Conservation (phyloP, 2,888 invertebrate genomes). For the Cephus runcator region DNA sequence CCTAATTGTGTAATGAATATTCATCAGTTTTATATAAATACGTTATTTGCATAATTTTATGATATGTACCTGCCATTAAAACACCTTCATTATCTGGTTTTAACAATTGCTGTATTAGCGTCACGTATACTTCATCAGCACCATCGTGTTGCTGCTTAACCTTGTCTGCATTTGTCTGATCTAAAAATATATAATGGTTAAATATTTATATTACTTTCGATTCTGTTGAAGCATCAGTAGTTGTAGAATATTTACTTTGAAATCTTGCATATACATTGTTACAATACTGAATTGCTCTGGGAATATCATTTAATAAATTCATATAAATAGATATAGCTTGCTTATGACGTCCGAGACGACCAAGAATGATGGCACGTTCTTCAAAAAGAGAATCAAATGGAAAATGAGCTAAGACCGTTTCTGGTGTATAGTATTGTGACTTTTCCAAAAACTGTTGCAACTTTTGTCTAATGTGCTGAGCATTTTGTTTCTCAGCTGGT, state of each 20-base stretch:
- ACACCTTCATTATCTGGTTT: slow-evolving; percentile 60
- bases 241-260: slow-evolving; percentile 43
- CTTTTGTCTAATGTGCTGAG: slow-evolving; percentile 71
- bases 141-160: slow-evolving; percentile 48
- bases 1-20: slow-evolving; percentile 17
- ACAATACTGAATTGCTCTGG: slow-evolving; percentile 88
- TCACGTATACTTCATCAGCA: slow-evolving; percentile 68
- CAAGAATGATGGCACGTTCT: slow-evolving; percentile 94
- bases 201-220: neutral
- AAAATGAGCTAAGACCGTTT: slow-evolving; percentile 86
- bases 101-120: slow-evolving; percentile 70
- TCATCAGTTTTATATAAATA: neutral
- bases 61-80: slow-evolving; percentile 44
- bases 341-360: slow-evolving; percentile 90
- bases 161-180: slow-evolving; percentile 42
- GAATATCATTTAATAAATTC: slow-evolving; percentile 83
- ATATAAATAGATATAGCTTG: slow-evolving; percentile 94
- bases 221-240: neutral
- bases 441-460: slow-evolving; percentile 83
- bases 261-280: slow-evolving; percentile 73
- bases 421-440: slow-evolving; percentile 85
- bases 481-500: slow-evolving; percentile 65
- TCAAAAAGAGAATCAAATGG: slow-evolving; percentile 88
- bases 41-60: neutral
- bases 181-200: slow-evolving; percentile 24